Evolutionary conservation across 2,797 vertebrate species (phyloP), one percentile per base, ranked within the genome.

Genomic region (Lates japonicus): DNA sequence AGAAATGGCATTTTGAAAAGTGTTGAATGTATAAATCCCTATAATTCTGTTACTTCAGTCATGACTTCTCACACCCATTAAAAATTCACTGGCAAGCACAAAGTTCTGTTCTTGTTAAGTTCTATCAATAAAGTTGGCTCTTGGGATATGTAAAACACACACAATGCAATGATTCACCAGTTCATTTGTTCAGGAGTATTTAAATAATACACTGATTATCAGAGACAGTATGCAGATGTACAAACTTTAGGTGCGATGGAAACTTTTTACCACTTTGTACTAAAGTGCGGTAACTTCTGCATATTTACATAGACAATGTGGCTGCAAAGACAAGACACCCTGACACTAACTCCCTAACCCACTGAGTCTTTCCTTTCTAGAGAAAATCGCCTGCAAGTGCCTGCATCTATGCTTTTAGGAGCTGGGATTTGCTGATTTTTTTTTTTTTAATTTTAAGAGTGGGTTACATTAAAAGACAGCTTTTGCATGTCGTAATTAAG

Each of bases 31-130:
- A 91, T 87, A 83, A 92, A 91, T 89, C 83, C 85, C 81, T 81
- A 76, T 92, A 84, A 84, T 88, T 91, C 79, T 94, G 77, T 93
- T 84, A 89, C 81, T 90, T 86, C 80, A 90, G 79, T 89, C 84
- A 90, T 88, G 80, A 92, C 68, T 83, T 85, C 70, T 87, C 88
- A 87, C 87, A 89, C 84, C 79, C 68, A 95, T 93, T 95, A 93
- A 93, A 94, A 84, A 83, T 82, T 92, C 92, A 94, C 92, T 93
- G 91, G 90, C 83, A 88, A 93, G 87, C 87, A 87, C 80, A 91
- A 81, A 55, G 39, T 81, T 87, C 70, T 78, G 51, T 74, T 81
- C 33, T 73, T 83, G 44, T 80, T 81, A 41, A 58, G 84, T 79
- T 89, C 78, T 10, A 39, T 72, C 37, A 76, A 76, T 85, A 87